A percentile compares a stretch with the other conserved stretches of the same genome.
phyloP scores from a whole-genome alignment of 37 sponge, comb jelly and placozoan species.

The Theonella swinhoei region DNA sequence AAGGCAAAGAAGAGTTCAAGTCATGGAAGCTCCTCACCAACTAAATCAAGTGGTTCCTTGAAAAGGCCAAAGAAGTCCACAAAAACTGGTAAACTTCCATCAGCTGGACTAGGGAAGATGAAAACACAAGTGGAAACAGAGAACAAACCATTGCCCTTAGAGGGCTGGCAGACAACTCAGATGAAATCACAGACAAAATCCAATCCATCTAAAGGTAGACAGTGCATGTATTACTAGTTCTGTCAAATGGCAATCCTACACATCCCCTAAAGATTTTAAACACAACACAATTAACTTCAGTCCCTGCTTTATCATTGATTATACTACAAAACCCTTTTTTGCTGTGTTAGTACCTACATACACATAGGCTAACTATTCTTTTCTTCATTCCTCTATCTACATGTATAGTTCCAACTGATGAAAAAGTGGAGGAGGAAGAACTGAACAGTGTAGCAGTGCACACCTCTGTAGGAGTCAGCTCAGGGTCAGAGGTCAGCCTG shows the following conservation, averaged over 20 bases:
- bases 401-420: too few relatives aligned
- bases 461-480: slow-evolving; percentile 11
- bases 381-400: background rate
- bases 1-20: background rate
- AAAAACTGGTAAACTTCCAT: background rate
- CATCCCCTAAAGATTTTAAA: background rate
- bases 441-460: slow-evolving; percentile 24
- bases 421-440: too few relatives aligned
- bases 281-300: too few relatives aligned
- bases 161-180: too few relatives aligned
- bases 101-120: background rate
- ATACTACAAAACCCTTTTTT: too few relatives aligned
- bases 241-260: too few relatives aligned
- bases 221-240: too few relatives aligned
- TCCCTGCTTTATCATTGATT: too few relatives aligned
- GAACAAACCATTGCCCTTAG: background rate
- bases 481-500: slow-evolving; percentile 13
- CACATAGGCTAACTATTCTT: too few relatives aligned
- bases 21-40: background rate
- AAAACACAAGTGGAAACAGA: background rate
- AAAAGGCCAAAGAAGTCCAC: background rate
- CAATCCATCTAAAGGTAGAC: too few relatives aligned
- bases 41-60: background rate
- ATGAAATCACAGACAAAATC: too few relatives aligned
- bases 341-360: too few relatives aligned